phyloP scores from a whole-genome alignment of 2,797 vertebrate species.

The Pantherophis alleghaniensis region DNA sequence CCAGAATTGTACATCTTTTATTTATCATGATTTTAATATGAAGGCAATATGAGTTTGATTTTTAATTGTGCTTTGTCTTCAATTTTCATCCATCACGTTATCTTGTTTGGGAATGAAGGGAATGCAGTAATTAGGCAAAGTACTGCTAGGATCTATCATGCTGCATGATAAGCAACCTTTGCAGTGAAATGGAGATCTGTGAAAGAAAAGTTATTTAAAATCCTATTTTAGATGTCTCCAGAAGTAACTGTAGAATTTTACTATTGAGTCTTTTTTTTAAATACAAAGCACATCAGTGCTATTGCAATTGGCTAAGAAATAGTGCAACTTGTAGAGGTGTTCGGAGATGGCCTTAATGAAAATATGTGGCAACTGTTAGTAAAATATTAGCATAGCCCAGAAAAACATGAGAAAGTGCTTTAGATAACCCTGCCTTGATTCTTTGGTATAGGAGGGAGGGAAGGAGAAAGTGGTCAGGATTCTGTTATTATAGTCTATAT shows the following conservation, averaged over 20 bases:
- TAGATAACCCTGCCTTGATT: not conserved
- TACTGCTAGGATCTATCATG: not conserved
- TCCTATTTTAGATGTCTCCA: not conserved
- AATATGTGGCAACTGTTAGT: not conserved
- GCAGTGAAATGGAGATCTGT: not conserved
- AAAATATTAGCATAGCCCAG: not conserved
- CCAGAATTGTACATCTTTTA: conserved; percentile 24
- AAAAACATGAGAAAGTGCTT: not conserved
- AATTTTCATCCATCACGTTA: not conserved
- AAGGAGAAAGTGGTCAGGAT: not conserved
- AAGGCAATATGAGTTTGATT: not conserved
- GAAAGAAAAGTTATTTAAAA: not conserved
- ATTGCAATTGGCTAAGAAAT: not conserved
- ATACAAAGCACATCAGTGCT: not conserved
- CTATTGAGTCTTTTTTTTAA: not conserved
- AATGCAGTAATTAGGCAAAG: not conserved
- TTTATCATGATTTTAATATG: not conserved
- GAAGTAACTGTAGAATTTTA: not conserved
- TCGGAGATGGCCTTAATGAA: not conserved
- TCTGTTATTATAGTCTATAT: not conserved
- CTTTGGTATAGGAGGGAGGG: not conserved
- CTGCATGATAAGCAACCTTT: not conserved
- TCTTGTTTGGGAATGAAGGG: not conserved
- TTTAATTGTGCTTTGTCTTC: not conserved
- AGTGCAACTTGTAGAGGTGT: not conserved